These are phyloP conservation scores for Drosophila histrio DNA, from an alignment of 2,888 invertebrate genomes.

Conservation along the genomic window DNA sequence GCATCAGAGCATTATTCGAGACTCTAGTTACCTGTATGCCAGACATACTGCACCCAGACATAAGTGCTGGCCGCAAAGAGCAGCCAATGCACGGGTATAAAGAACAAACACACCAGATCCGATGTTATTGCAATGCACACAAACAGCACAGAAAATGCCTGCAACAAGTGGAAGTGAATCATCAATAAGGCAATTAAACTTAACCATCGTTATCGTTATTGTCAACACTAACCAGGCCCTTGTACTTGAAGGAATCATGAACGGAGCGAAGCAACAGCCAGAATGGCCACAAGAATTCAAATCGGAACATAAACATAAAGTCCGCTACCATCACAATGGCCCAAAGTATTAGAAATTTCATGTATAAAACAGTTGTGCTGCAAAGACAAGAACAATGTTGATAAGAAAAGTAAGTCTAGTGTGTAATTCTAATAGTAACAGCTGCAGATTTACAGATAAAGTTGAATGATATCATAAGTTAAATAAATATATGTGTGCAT, in stretches of 20 bases:
- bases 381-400: slow-evolving; percentile 64
- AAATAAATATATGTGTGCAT: neutral
- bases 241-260: slow-evolving; percentile 98
- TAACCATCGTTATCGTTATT: no score
- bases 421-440: no score
- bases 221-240: slow-evolving; percentile 94
- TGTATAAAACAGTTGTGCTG: slow-evolving; percentile 96
- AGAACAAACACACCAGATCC: slow-evolving; percentile 99
- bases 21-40: slow-evolving; percentile 91
- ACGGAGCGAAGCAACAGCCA: slow-evolving; percentile 98
- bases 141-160: slow-evolving; percentile 99
- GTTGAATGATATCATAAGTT: neutral
- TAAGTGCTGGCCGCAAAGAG: slow-evolving; percentile 99
- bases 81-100: slow-evolving; percentile 98
- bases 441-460: neutral
- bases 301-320: slow-evolving; percentile 98
- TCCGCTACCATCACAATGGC: slow-evolving; percentile 96
- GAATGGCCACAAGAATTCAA: slow-evolving; percentile 99
- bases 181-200: neutral
- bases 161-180: slow-evolving; percentile 80
- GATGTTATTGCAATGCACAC: slow-evolving; percentile 98
- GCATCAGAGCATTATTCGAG: neutral
- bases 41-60: slow-evolving; percentile 99
- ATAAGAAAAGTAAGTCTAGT: neutral
- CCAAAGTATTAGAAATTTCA: slow-evolving; percentile 98